phyloP scores from a whole-genome alignment of 1,140 invertebrate species.

The Nylanderia fulva region DNA sequence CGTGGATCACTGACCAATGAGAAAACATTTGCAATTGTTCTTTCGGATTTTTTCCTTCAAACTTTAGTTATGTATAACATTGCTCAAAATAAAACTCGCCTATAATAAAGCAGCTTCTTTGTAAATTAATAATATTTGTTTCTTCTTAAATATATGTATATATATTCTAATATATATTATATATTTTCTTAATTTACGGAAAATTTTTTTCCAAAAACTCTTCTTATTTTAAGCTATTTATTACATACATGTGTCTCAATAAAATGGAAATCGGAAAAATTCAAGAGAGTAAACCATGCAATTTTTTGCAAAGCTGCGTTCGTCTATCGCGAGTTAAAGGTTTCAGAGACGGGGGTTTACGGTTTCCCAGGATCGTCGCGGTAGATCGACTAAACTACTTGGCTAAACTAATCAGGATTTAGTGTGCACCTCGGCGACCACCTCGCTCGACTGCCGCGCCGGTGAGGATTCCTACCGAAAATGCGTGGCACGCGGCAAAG shows the following conservation, averaged over 20 bases:
- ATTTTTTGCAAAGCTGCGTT: conserved; percentile 5
- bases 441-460: conserved; percentile 65
- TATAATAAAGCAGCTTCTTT: neutral
- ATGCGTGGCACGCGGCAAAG: conserved; percentile 74
- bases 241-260: neutral
- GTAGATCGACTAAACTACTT: conserved; percentile 73
- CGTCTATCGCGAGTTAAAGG: conserved; percentile 26
- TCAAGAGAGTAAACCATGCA: neutral
- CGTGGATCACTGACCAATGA: conserved; percentile 13
- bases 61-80: neutral
- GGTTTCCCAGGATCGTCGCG: conserved; percentile 42
- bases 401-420: conserved; percentile 77
- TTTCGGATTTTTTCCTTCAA: neutral
- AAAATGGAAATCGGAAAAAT: neutral
- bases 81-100: neutral
- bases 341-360: conserved; percentile 52
- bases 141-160: too few species aligned
- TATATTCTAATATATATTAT: neutral
- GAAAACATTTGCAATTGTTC: neutral
- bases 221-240: neutral
- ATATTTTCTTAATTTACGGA: neutral
- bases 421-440: conserved; percentile 63
- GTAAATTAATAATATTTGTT: neutral
- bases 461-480: conserved; percentile 66
- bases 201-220: neutral